Evolutionary conservation across 2,888 invertebrate genomes (phyloP).

Genomic region (Cylindroiulus punctatus): DNA sequence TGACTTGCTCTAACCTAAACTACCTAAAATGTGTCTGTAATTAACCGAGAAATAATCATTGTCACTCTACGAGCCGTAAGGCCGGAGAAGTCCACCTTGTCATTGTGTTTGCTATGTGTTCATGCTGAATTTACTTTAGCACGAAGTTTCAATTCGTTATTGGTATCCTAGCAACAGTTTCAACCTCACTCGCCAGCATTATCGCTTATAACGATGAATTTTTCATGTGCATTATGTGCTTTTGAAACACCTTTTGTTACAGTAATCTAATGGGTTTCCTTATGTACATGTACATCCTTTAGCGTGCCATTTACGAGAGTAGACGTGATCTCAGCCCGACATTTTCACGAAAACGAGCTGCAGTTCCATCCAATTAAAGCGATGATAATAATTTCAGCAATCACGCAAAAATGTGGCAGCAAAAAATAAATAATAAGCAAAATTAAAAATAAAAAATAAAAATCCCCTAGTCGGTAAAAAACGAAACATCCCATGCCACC

Average conservation of each 20-base stretch:
- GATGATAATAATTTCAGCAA: not conserved
- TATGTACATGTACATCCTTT: not conserved
- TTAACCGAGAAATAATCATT: too few relatives aligned
- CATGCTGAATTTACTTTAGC: not conserved
- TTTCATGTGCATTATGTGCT: constrained; percentile 9
- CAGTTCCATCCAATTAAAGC: not conserved
- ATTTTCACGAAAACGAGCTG: constrained; percentile 2
- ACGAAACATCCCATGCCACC: not conserved
- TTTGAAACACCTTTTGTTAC: constrained; percentile 38
- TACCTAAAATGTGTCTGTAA: too few relatives aligned
- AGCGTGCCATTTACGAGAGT: not conserved
- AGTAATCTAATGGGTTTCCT: not conserved
- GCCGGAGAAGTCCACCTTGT: too few relatives aligned
- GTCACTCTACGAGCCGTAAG: too few relatives aligned
- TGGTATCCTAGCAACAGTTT: constrained; percentile 14
- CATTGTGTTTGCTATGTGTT: not conserved
- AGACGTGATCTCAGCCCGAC: not conserved
- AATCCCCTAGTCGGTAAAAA: not conserved
- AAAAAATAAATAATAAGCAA: not conserved
- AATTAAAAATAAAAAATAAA: not conserved
- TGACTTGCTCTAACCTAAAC: too few relatives aligned
- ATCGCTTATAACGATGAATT: not conserved
- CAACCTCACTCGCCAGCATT: not conserved
- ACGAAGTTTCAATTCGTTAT: not conserved
- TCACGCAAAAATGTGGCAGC: not conserved